Conservation (phyloP, 2,113 vertebrate species). For the Aythya baeri region DNA sequence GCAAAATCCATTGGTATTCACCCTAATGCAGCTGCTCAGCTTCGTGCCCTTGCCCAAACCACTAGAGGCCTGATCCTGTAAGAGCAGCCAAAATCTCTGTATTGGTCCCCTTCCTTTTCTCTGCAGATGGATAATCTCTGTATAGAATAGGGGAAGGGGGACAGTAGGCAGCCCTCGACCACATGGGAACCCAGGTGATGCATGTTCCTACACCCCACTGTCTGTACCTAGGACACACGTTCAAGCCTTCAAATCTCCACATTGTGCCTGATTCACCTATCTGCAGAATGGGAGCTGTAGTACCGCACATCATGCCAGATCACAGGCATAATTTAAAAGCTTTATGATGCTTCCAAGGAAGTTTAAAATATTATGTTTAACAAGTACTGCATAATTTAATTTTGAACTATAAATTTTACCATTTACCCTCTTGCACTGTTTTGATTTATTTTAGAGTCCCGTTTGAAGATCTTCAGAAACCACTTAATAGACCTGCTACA, state of each 20-base stretch:
- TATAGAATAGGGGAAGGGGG: not conserved
- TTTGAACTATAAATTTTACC: slow-evolving; percentile 8
- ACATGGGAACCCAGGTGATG: not conserved
- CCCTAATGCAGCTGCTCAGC: fast-evolving
- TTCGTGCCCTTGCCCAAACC: not conserved
- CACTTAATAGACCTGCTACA: not conserved
- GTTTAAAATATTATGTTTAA: slow-evolving; percentile 21
- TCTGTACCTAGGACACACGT: not conserved
- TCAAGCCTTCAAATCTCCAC: not conserved
- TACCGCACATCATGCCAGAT: not conserved
- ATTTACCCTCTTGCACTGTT: not conserved
- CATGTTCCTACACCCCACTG: not conserved
- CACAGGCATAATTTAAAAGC: not conserved
- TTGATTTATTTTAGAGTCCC: not conserved
- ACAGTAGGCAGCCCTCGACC: not conserved
- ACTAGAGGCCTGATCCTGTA: not conserved
- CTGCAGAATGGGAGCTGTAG: not conserved
- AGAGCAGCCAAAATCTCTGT: not conserved
- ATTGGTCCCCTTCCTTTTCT: fast-evolving
- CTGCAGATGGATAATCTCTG: not conserved
- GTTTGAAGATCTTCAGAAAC: slow-evolving; percentile 4
- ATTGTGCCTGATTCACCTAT: not conserved
- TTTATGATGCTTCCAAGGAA: not conserved
- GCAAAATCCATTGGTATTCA: not conserved
- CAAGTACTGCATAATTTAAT: not conserved